phyloP scores from a whole-genome alignment of 2,888 invertebrate genomes.

The Mallateleia sp. region DNA sequence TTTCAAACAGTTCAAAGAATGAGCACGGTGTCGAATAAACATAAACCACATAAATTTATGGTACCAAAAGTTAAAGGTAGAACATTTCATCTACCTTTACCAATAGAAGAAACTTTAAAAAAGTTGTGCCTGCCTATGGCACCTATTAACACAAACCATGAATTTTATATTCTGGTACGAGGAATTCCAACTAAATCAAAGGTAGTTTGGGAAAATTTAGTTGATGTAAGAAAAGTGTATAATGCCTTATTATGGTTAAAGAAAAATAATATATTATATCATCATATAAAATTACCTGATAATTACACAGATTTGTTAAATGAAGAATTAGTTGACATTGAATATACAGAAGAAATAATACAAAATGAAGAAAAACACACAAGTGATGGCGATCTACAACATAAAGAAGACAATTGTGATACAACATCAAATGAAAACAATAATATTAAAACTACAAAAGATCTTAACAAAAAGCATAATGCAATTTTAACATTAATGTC shows the following conservation, averaged over 20 bases:
- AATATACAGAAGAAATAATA: constrained; percentile 61
- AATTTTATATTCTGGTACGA: constrained; percentile 85
- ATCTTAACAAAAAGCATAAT: constrained; percentile 22
- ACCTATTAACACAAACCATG: constrained; percentile 83
- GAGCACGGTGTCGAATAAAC: too few relatives aligned
- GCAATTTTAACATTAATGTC: constrained; percentile 42
- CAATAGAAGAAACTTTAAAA: constrained; percentile 85
- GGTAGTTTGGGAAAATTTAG: constrained; percentile 83
- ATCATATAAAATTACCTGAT: constrained; percentile 80
- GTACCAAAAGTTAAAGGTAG: constrained; percentile 79
- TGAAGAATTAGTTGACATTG: constrained; percentile 22
- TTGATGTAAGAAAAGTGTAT: constrained; percentile 83
- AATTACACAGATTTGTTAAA: constrained; percentile 49
- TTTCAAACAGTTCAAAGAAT: too few relatives aligned
- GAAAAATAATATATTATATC: constrained; percentile 81
- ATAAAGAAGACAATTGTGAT: too few relatives aligned
- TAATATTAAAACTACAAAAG: not conserved
- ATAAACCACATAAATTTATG: constrained; percentile 79
- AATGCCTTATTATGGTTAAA: constrained; percentile 82
- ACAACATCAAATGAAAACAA: too few relatives aligned
- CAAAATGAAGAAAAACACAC: constrained; percentile 26
- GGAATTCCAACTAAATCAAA: constrained; percentile 82
- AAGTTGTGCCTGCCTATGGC: constrained; percentile 82
- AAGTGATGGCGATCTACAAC: too few relatives aligned
- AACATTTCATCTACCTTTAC: too few relatives aligned